A percentile compares a stretch with the other conserved stretches of the same genome.
Evolutionary conservation across 1,140 invertebrate genomes (phyloP).

Genomic region (Panagrolaimus sp.): DNA sequence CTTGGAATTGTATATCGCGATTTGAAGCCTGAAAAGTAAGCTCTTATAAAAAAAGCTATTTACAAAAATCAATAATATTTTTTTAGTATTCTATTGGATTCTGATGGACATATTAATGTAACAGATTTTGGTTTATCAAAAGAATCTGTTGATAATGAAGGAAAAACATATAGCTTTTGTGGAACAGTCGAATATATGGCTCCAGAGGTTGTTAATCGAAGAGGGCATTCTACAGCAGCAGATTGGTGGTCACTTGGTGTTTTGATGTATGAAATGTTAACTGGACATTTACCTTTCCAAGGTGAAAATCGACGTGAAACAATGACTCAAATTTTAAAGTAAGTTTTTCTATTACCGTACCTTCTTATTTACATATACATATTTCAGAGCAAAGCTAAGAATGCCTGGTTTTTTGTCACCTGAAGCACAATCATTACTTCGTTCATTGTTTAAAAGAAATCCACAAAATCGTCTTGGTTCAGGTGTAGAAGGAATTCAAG

Average conservation of each 20-base stretch:
- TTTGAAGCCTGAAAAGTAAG: slow-evolving; percentile 86
- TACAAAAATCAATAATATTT: too few species aligned
- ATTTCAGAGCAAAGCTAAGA: slow-evolving; percentile 72
- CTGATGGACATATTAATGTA: slow-evolving; percentile 90
- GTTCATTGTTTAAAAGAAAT: slow-evolving; percentile 91
- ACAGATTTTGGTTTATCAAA: slow-evolving; percentile 99
- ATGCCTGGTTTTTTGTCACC: slow-evolving; percentile 92
- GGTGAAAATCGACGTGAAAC: slow-evolving; percentile 89
- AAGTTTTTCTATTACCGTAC: too few species aligned
- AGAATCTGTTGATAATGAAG: slow-evolving; percentile 75
- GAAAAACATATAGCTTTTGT: slow-evolving; percentile 87
- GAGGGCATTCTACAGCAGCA: slow-evolving; percentile 92
- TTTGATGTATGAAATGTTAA: slow-evolving; percentile 98
- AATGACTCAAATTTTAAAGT: slow-evolving; percentile 93
- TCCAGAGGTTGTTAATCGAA: slow-evolving; percentile 91
- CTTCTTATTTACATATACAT: too few species aligned
- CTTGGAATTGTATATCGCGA: slow-evolving; percentile 96
- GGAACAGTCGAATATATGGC: slow-evolving; percentile 86
- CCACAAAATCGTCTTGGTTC: slow-evolving; percentile 75
- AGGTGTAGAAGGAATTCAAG: slow-evolving; percentile 72
- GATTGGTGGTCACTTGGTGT: slow-evolving; percentile 99
- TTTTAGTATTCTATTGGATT: slow-evolving; percentile 76
- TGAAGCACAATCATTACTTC: slow-evolving; percentile 83
- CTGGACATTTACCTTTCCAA: slow-evolving; percentile 91
- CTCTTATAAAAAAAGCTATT: too few species aligned